Conservation (phyloP, 2,888 invertebrate genomes). For the Chymomyza procnemis region DNA sequence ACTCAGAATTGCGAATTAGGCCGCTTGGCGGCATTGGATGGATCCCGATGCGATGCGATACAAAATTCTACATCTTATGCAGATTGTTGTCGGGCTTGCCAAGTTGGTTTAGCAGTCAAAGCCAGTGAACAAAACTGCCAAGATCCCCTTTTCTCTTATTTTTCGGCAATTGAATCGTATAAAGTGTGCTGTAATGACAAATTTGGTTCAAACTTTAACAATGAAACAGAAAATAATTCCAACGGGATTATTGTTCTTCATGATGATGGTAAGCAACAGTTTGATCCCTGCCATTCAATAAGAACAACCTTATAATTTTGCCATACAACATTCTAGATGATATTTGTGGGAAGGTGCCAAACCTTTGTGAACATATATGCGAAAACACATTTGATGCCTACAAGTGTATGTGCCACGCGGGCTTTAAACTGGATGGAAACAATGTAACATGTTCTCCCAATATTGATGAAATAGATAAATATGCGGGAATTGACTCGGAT, state of each 20-base stretch:
- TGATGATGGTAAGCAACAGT: conserved; percentile 61
- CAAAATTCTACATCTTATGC: conserved; percentile 72
- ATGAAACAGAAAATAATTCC: conserved; percentile 7
- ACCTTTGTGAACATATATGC: conserved; percentile 81
- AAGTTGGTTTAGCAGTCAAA: conserved; percentile 82
- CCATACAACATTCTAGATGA: conserved; percentile 77
- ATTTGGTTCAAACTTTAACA: neutral
- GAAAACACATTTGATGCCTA: conserved; percentile 81
- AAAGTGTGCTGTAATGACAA: conserved; percentile 81
- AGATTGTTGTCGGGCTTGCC: conserved; percentile 84
- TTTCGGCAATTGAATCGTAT: conserved; percentile 80
- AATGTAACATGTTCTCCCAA: conserved; percentile 79
- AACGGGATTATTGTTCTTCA: conserved; percentile 62
- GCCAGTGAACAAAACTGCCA: conserved; percentile 80
- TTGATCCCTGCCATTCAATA: neutral
- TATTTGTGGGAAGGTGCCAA: conserved; percentile 80
- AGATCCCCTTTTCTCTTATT: conserved; percentile 79
- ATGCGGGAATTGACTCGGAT: neutral
- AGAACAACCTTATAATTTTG: neutral
- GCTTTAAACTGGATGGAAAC: conserved; percentile 79
- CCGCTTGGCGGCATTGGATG: conserved; percentile 68
- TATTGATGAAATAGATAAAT: neutral
- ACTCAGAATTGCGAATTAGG: conserved; percentile 75
- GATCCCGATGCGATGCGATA: conserved; percentile 66
- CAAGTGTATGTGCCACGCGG: conserved; percentile 79